Evolutionary conservation across 2,888 invertebrate genomes (phyloP), one percentile per base, ranked within the genome.

Genomic region (Cosmia pyralina): DNA sequence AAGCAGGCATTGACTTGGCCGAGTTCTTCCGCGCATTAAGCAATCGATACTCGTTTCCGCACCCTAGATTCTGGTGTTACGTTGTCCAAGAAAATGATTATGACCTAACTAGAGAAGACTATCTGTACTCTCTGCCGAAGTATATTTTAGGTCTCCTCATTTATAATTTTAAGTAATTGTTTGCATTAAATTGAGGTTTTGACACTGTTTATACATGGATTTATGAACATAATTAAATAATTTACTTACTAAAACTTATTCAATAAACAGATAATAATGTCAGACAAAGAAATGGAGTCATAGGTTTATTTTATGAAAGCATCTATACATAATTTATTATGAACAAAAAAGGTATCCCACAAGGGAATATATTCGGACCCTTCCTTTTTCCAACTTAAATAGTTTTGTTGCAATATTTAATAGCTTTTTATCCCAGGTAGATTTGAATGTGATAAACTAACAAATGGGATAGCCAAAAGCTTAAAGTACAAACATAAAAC

Each of bases 21-120:
- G 69, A 44, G 62, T 65, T 83, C 83, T 75, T 79, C 75, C 71
- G 71, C 75, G 46, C 59, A 72, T 75, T 81, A 79, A 67, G 38
- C 83, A 75, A 81, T 81, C 79, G 41, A 79, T 81, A 81, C 52
- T 63, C 17, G 48, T 64, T 80, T 83, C 70, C 71, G 48, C 69
- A 53, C 69, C 71, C 75, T 66, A 57, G 57, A 63, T 52, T 69
- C 60, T 72, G 44, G 44, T 69, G 69, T 63, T 60, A 79, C 8
- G 59, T 70, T 70, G 58, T 71, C 66, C 70, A 62, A 74, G 44
- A 48, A 57, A 69, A 64, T 13, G 19, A 57, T 58, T 65, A 38
- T 28, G 58, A 55, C 6, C 17, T 67, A 55, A 64, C 19, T 46
- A 66, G 41, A 63, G 38, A 52, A 52, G 17, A 15, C 41, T 34